Percentiles rank a stretch among this genome's conserved stretches.
Evolutionary conservation across 2,888 invertebrate genomes (phyloP).

Genomic region (Microplitis manilae): DNA sequence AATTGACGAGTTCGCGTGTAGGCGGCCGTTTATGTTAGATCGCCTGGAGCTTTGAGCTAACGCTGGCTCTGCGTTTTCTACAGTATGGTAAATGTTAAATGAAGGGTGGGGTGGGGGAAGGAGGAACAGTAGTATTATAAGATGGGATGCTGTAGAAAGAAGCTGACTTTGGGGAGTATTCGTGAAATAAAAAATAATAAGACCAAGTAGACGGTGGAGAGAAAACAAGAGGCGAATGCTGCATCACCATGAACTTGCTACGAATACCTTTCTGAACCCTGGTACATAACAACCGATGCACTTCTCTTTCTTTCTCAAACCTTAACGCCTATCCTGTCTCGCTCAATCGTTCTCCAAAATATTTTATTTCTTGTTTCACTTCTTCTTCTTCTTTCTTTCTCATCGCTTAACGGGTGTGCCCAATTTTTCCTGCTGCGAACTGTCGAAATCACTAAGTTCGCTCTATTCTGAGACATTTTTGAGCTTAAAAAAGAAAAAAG

Average conservation of each 20-base stretch:
- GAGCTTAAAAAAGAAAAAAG: background rate
- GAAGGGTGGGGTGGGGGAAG: slow-evolving; percentile 11
- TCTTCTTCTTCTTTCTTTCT: slow-evolving; percentile 36
- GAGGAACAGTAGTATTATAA: background rate
- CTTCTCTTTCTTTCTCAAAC: slow-evolving; percentile 22
- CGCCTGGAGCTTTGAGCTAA: slow-evolving; percentile 58
- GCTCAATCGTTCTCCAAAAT: slow-evolving; percentile 35
- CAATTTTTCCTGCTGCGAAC: background rate
- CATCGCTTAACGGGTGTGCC: slow-evolving; percentile 24
- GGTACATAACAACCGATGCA: slow-evolving; percentile 47
- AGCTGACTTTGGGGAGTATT: background rate
- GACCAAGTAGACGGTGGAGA: slow-evolving; percentile 37
- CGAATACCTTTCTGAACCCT: slow-evolving; percentile 63
- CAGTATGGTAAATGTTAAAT: slow-evolving; percentile 2
- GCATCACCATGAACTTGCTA: slow-evolving; percentile 65
- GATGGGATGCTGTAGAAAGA: slow-evolving; percentile 23
- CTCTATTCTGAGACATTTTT: too few species aligned
- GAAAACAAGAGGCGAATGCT: slow-evolving; percentile 51
- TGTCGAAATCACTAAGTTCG: too few species aligned
- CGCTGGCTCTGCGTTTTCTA: background rate
- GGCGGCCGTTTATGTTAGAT: slow-evolving; percentile 62
- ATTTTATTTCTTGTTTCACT: slow-evolving; percentile 35
- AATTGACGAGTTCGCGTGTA: slow-evolving; percentile 69
- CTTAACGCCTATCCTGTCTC: slow-evolving; percentile 39
- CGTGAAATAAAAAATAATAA: slow-evolving; percentile 2